Percentiles rank a stretch among this genome's conserved stretches.
These are phyloP conservation scores for Bruchidius siliquastri DNA, from an alignment of 2,888 invertebrate genomes.

Conservation along the genomic window DNA sequence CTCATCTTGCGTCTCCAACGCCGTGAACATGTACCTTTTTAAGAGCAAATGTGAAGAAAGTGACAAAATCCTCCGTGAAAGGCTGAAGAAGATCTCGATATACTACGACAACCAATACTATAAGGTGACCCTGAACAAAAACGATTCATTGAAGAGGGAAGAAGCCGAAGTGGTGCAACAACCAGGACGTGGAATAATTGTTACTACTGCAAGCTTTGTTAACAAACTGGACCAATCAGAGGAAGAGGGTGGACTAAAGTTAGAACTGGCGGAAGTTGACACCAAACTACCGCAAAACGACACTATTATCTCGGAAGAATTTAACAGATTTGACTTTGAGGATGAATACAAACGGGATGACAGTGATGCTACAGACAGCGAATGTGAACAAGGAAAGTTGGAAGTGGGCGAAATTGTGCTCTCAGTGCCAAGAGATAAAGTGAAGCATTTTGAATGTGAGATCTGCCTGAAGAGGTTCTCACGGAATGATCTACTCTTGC, in stretches of 20 bases:
- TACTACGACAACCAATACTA: background rate
- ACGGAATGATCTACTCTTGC: conserved; percentile 36
- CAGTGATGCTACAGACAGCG: conserved; percentile 17
- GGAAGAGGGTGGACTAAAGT: conserved; percentile 6
- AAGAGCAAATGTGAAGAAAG: conserved; percentile 49
- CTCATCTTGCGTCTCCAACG: conserved; percentile 50
- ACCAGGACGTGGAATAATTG: background rate
- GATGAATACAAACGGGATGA: conserved; percentile 18
- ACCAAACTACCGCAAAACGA: conserved; percentile 12
- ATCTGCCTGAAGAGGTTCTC: conserved; percentile 39
- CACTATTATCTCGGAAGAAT: conserved; percentile 38
- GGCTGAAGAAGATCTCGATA: conserved; percentile 10
- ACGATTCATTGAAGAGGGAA: background rate
- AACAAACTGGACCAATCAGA: conserved; percentile 6
- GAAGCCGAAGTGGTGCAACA: background rate
- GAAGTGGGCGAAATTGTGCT: conserved; percentile 11
- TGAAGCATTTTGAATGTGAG: conserved; percentile 36
- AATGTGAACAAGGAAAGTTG: conserved; percentile 13
- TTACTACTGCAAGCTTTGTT: conserved; percentile 8
- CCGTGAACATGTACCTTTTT: conserved; percentile 51
- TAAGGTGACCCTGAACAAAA: background rate
- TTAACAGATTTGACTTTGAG: conserved; percentile 17
- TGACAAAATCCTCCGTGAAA: conserved; percentile 42
- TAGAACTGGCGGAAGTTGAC: conserved; percentile 13
- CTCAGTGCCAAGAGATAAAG: conserved; percentile 15